Evolutionary conservation across 2,888 invertebrate species (phyloP).

Genomic region (Apodemia hepburni): DNA sequence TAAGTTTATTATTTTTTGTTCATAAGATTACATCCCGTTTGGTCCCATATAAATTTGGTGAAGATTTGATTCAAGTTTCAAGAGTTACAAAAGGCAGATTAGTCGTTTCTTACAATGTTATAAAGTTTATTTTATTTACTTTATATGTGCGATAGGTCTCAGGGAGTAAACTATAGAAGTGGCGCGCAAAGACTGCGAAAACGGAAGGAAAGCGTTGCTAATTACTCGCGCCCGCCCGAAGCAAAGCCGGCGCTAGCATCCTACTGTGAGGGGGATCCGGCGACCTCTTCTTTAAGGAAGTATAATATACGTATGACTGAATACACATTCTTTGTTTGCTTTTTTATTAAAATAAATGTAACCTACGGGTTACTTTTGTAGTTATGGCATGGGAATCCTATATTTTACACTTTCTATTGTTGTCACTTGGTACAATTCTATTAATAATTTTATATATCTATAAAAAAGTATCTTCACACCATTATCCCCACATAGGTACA

Average conservation of each 20-base stretch:
- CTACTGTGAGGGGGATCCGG: slow-evolving; percentile 26
- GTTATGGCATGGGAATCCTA: slow-evolving; percentile 18
- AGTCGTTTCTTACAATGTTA: no score
- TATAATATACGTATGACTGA: slow-evolving; percentile 25
- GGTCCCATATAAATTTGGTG: no score
- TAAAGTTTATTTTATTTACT: no score
- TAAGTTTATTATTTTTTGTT: no score
- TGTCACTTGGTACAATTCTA: no score
- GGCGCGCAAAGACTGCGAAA: slow-evolving; percentile 37
- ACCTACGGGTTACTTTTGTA: background rate
- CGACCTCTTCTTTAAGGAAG: slow-evolving; percentile 25
- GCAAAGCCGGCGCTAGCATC: slow-evolving; percentile 43
- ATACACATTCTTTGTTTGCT: slow-evolving; percentile 28
- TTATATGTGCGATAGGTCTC: background rate
- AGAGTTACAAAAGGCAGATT: no score
- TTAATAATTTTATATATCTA: no score
- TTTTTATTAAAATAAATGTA: slow-evolving; percentile 17
- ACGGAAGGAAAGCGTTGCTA: slow-evolving; percentile 73
- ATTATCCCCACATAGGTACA: no score
- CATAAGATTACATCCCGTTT: no score
- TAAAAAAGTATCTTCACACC: no score
- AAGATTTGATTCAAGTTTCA: no score
- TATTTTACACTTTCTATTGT: background rate
- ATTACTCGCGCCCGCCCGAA: slow-evolving; percentile 63
- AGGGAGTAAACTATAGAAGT: background rate